Evolutionary conservation across 2,113 vertebrate species (phyloP).

Genomic region (Menura novaehollandiae): DNA sequence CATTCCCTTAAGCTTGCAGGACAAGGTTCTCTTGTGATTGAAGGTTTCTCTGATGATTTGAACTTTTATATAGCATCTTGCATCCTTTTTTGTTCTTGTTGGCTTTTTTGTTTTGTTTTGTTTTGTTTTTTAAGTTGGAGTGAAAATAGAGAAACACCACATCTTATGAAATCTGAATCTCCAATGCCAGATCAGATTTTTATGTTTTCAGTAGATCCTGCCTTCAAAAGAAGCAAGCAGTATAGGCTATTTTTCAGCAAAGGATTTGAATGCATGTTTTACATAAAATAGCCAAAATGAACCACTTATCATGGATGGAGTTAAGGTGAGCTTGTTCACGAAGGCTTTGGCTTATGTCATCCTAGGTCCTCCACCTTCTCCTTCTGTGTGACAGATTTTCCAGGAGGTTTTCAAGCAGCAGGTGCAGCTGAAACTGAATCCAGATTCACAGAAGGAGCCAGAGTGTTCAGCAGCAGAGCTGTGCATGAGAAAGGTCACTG

Average conservation of each 20-base stretch:
- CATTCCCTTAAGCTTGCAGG: background rate
- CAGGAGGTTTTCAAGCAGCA: background rate
- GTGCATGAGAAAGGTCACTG: background rate
- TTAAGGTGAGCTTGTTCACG: background rate
- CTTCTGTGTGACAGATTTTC: background rate
- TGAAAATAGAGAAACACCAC: background rate
- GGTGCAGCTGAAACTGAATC: background rate
- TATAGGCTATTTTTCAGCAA: background rate
- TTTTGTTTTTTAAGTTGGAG: background rate
- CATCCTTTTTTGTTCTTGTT: background rate
- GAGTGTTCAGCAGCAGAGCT: background rate
- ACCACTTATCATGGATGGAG: background rate
- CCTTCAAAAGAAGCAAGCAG: background rate
- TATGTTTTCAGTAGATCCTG: background rate
- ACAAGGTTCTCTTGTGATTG: background rate
- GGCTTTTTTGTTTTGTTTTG: background rate
- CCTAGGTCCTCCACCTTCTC: background rate
- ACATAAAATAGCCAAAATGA: background rate
- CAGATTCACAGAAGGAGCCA: background rate
- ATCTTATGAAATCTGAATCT: background rate
- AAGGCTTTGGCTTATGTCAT: background rate
- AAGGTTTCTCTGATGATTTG: background rate
- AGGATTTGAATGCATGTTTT: background rate
- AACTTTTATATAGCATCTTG: background rate
- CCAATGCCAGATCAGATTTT: background rate